Base-by-base conservation (phyloP, 2,113 vertebrate species). In the Morone chrysops region DNA sequence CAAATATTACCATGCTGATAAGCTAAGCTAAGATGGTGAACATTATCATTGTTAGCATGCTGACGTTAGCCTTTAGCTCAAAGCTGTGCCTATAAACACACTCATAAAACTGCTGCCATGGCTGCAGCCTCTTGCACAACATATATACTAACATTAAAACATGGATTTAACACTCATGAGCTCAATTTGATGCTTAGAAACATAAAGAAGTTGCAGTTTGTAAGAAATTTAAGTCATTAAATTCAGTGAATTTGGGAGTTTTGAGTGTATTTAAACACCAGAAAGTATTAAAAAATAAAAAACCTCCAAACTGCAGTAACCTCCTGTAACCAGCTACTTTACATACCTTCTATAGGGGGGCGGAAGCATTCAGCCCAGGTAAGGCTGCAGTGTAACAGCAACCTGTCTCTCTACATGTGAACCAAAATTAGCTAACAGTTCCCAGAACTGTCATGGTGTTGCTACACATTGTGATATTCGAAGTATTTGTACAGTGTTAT, bases 401-500 rank as follows among this genome's bases (percentile, higher is more conserved):
- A 50, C 20, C 51, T 61, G 40, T 54, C 31, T 79, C 56, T 53
- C 22, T 76, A 85, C 77, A 74, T 62, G 78, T 66, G 75, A 90
- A 82, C 80, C 86, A 83, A 89, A 90, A 85, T 92, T 83, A 91
- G 78, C 77, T 70, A 89, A 91, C 76, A 86, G 75, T 92, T 94
- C 93, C 83, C 1, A 61, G 92, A 92, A 93, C 22, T 68, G 89
- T 85, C 80, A 81, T 43, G 57, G 59, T 75, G 84, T 87, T 83
- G 82, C 85, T 62, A 70, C 88, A 91, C 89, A 85, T 74, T 89
- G 87, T 90, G 90, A 83, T 81, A 85, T 76, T 60, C 22, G 57
- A 51, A 53, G 36, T 94, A 70, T 95, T 94, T 93, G 87, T 50
- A 41, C 83, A 90, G 82, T 12, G 90, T 94, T 94, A 90, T 91